Percentiles rank a stretch among this genome's conserved stretches.
phyloP scores from a whole-genome alignment of 2,888 invertebrate genomes.

The Spatulosminthurus flaviceps region DNA sequence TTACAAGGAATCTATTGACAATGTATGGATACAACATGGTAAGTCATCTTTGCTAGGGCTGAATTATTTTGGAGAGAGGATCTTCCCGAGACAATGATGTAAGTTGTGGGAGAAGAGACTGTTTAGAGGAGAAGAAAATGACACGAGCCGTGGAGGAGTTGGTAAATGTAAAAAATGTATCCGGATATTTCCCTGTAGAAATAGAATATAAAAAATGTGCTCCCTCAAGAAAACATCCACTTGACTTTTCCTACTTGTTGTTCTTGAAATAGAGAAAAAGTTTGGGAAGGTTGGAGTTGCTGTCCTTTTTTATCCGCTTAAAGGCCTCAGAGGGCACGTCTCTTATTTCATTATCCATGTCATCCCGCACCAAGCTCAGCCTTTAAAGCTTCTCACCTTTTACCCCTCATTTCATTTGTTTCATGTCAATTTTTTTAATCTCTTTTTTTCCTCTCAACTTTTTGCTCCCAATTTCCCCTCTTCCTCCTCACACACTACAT shows the following conservation, averaged over 20 bases:
- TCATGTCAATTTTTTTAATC: not conserved
- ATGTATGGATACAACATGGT: no score
- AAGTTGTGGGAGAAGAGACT: no score
- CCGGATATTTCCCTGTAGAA: no score
- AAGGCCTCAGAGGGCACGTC: slow-evolving; percentile 31
- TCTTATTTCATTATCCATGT: slow-evolving; percentile 38
- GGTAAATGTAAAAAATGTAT: no score
- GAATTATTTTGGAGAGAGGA: no score
- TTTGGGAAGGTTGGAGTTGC: not conserved
- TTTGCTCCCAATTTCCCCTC: not conserved
- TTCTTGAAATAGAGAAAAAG: not conserved
- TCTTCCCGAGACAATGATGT: no score
- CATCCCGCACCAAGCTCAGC: slow-evolving; percentile 1
- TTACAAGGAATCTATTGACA: no score
- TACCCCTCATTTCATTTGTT: slow-evolving; percentile 31
- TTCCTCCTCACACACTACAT: not conserved
- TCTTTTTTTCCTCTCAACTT: not conserved
- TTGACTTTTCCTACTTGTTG: not conserved
- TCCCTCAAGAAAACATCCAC: not conserved
- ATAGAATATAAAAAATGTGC: no score
- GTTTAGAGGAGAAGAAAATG: no score
- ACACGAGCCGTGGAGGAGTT: no score
- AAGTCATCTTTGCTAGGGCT: no score
- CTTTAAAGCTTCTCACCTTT: slow-evolving; percentile 23
- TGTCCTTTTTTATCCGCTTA: slow-evolving; percentile 37